Evolutionary conservation across 2,888 invertebrate genomes (phyloP), one percentile per base, ranked within the genome.

Genomic region (Caenorhabditis plicata): DNA sequence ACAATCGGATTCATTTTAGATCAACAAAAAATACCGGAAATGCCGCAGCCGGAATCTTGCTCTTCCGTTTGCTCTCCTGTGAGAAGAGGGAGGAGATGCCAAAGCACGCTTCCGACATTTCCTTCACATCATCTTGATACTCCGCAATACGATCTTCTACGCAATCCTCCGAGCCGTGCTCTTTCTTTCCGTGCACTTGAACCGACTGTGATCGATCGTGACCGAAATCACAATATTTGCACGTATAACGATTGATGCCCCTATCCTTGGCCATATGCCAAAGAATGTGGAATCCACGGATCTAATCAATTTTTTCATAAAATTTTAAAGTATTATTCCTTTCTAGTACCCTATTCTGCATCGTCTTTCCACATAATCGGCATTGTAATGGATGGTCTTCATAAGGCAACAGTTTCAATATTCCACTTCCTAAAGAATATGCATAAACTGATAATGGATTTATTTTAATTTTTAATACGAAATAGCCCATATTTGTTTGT

Each of bases 191-290:
- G 51, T 79, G 79, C 0, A 74, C 71, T 40, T 73, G 67, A 13
- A 79, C 79, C 13, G 73, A 71, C 50, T 77, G 78, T 1, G 74
- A 72, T 13, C 77, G 74, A 40, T 79, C 79, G 55, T 79, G 76
- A 19, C 75, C 75, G 61, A 73, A 79, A 29, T 65, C 57, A 53
- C 79, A 79, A 43, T 70, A 55, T 47, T 71, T 72, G 63, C 79
- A 79, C 15, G 68, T 69, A 63, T 78, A 79, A 23, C 79, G 66
- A 36, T 75, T 71, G 58, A 79, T 79, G 46, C 76, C 76, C 60
- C 75, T 64, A 55, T 79, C 79, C 44, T 70, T 78, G 40, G 69
- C 71, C 68, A 79, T 58, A 53, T 79, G 79, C 76, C 75, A 75
- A 13, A 79, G 75, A 27, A 79, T 73, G 61, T 79, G 79, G 64